Evolutionary conservation across 1,140 invertebrate genomes (phyloP).

Genomic region (Lerema accius): DNA sequence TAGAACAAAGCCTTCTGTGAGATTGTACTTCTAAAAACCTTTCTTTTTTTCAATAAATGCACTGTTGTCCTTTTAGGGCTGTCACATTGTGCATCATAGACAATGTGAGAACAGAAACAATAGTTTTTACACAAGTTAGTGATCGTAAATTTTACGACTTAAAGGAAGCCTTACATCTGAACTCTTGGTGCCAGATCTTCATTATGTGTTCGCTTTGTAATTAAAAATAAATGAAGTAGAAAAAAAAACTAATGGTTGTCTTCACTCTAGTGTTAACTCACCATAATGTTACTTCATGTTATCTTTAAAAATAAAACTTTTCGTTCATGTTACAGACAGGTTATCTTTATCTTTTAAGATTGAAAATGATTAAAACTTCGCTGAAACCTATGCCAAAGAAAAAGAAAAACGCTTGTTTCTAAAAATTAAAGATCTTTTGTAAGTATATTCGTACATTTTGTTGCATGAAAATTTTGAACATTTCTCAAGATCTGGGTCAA

Average conservation of each 20-base stretch:
- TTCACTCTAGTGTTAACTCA: constrained; percentile 6
- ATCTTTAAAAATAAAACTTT: neutral
- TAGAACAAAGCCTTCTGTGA: constrained; percentile 62
- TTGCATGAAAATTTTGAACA: neutral
- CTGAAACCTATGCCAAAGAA: constrained; percentile 25
- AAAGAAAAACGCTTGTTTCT: constrained; percentile 4
- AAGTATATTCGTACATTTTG: constrained; percentile 5
- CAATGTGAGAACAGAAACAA: too few species aligned
- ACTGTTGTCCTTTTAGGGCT: neutral
- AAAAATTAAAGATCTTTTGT: neutral
- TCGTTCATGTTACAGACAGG: constrained; percentile 1
- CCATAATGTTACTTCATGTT: neutral
- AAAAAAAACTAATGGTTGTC: neutral
- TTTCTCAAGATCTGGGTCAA: neutral
- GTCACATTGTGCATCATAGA: too few species aligned
- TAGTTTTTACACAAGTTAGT: too few species aligned
- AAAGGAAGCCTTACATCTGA: too few species aligned
- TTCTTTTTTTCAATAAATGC: neutral
- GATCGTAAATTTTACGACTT: too few species aligned
- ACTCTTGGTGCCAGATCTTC: too few species aligned
- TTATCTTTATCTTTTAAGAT: constrained; percentile 14
- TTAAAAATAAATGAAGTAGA: neutral
- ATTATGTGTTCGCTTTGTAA: neutral
- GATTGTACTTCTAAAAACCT: constrained; percentile 20
- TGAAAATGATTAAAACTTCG: constrained; percentile 1